Evolutionary conservation across 2,113 vertebrate genomes (phyloP).

Genomic region (Chaetodon trifascialis): DNA sequence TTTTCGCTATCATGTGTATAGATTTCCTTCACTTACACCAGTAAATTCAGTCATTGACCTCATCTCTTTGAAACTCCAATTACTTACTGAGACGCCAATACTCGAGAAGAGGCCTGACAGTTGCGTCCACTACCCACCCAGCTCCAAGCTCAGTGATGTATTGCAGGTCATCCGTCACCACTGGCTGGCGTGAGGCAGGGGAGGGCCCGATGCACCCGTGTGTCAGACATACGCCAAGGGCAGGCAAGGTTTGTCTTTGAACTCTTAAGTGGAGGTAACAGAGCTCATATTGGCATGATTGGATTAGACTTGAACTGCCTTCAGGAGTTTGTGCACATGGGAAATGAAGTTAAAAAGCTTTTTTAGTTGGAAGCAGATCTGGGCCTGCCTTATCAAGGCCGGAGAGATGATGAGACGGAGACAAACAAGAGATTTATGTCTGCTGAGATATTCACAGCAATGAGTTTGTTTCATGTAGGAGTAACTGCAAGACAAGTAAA

Average conservation of each 20-base stretch:
- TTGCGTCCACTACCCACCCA: slow-evolving; percentile 16
- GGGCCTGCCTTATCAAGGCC: slow-evolving; percentile 26
- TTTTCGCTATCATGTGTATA: not conserved
- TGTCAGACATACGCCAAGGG: slow-evolving; percentile 45
- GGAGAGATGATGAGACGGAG: slow-evolving; percentile 33
- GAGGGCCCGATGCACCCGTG: slow-evolving; percentile 23
- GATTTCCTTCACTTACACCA: not conserved
- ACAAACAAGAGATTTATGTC: slow-evolving; percentile 15
- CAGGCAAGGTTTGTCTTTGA: slow-evolving; percentile 46
- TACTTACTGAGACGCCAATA: slow-evolving; percentile 20
- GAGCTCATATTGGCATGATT: slow-evolving; percentile 45
- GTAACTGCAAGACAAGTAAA: slow-evolving; percentile 54
- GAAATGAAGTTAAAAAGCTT: slow-evolving; percentile 59
- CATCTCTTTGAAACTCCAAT: slow-evolving; percentile 22
- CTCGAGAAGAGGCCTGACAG: slow-evolving; percentile 20
- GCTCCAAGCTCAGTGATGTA: slow-evolving; percentile 46
- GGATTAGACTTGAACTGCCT: slow-evolving; percentile 54
- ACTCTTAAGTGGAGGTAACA: slow-evolving; percentile 59
- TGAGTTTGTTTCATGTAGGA: slow-evolving; percentile 45
- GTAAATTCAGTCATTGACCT: slow-evolving; percentile 9
- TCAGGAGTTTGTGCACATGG: slow-evolving; percentile 36
- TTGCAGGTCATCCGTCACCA: slow-evolving; percentile 59
- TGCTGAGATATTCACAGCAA: slow-evolving; percentile 32
- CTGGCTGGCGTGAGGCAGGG: slow-evolving; percentile 28
- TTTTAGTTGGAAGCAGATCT: slow-evolving; percentile 47